A percentile compares a stretch with the other conserved stretches of the same genome.
Evolutionary conservation across 64 coral and sea anemone species (phyloP).

Genomic region (Montipora capricornis): DNA sequence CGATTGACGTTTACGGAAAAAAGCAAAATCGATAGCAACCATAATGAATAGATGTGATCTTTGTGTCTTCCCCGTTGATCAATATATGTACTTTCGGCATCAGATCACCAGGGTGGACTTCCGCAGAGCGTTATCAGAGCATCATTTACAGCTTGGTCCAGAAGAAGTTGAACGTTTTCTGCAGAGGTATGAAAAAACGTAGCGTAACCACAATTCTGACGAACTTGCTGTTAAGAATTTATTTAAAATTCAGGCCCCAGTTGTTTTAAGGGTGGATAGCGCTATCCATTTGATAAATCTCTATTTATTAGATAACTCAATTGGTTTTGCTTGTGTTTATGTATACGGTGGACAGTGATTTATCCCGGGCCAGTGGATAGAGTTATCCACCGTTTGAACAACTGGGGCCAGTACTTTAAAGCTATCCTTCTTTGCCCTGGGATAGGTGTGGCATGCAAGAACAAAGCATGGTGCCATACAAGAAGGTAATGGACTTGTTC

Average conservation of each 20-base stretch:
- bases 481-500: slow-evolving; percentile 65
- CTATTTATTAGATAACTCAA: too few species aligned
- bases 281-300: too few species aligned
- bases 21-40: too few species aligned
- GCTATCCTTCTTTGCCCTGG: neutral
- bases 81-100: neutral
- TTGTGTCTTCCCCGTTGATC: neutral
- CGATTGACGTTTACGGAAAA: too few species aligned
- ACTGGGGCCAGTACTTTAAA: too few species aligned
- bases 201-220: neutral
- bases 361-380: too few species aligned
- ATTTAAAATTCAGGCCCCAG: too few species aligned
- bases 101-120: slow-evolving; percentile 82
- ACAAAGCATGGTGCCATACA: slow-evolving; percentile 70
- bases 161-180: slow-evolving; percentile 84
- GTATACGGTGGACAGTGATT: too few species aligned
- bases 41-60: too few species aligned
- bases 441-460: slow-evolving; percentile 78
- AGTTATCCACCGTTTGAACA: too few species aligned
- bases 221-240: neutral
- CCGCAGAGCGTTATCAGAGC: slow-evolving; percentile 73
- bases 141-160: slow-evolving; percentile 70
- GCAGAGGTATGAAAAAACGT: slow-evolving; percentile 31
- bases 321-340: too few species aligned
- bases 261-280: too few species aligned